Percentiles rank a stretch among this genome's conserved stretches.
Evolutionary conservation across 2,888 invertebrate species (phyloP).

Genomic region (Synanthedon tipuliformis): DNA sequence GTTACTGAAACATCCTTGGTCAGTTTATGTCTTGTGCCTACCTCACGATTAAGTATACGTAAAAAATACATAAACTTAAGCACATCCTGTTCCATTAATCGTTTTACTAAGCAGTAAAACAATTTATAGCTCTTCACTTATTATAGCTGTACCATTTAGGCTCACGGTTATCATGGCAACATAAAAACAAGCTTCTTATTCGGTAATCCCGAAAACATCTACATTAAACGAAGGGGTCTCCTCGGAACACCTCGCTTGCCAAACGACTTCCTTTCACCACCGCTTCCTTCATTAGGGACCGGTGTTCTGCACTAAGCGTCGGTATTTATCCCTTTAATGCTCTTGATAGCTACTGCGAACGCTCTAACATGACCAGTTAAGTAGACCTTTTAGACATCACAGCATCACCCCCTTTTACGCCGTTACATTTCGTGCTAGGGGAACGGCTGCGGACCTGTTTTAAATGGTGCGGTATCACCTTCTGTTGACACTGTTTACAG

Average conservation of each 20-base stretch:
- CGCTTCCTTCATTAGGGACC: constrained; percentile 29
- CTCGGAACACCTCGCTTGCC: not conserved
- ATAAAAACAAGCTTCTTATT: not conserved
- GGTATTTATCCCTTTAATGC: constrained; percentile 34
- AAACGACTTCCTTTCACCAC: constrained; percentile 13
- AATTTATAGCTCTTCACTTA: no score
- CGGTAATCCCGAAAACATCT: not conserved
- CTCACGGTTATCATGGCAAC: not conserved
- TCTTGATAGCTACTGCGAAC: constrained; percentile 26
- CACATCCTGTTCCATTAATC: no score
- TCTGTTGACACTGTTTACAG: constrained; percentile 32
- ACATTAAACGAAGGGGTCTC: not conserved
- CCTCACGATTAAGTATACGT: no score
- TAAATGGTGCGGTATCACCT: constrained; percentile 14
- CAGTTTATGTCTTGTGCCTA: no score
- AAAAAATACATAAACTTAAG: no score
- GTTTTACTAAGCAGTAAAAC: no score
- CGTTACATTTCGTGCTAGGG: constrained; percentile 3
- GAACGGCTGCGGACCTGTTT: constrained; percentile 10
- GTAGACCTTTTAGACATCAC: constrained; percentile 4
- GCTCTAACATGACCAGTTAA: constrained; percentile 22
- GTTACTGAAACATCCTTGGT: no score
- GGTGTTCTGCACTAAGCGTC: constrained; percentile 13
- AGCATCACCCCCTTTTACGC: not conserved
- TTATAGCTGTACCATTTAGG: no score